Percentiles rank a stretch among this genome's conserved stretches.
phyloP scores from a whole-genome alignment of 2,113 vertebrate species.

The Lamprotornis superbus region DNA sequence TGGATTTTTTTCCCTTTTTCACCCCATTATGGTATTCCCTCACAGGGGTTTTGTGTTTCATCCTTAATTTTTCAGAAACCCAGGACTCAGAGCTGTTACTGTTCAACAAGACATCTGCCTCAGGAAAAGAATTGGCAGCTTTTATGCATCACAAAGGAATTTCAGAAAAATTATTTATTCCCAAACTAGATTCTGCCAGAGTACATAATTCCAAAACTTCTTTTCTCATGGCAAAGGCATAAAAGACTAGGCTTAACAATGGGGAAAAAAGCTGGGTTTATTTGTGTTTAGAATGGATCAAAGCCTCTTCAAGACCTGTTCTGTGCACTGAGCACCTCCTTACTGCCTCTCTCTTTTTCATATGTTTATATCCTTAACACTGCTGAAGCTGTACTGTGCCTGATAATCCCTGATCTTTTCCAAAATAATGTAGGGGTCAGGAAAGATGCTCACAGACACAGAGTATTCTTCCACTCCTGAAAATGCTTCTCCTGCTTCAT shows the following conservation, averaged over 20 bases:
- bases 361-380: neutral
- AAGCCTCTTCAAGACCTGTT: neutral
- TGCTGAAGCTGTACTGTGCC: neutral
- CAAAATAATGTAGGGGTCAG: neutral
- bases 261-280: constrained; percentile 1
- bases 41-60: neutral
- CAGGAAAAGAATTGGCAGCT: constrained; percentile 40
- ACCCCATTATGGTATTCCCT: neutral
- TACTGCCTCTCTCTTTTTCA: neutral
- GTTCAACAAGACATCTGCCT: constrained; percentile 35
- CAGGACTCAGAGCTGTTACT: neutral
- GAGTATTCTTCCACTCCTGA: neutral
- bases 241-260: neutral
- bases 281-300: constrained; percentile 10
- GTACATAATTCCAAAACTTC: neutral
- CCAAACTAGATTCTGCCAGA: constrained; percentile 4
- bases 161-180: constrained; percentile 38
- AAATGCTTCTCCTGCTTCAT: neutral
- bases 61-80: constrained; percentile 9
- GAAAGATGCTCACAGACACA: neutral
- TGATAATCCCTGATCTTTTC: neutral
- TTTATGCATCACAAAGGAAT: constrained; percentile 28
- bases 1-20: neutral
- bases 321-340: neutral
- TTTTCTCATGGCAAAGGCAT: neutral